A percentile compares a stretch with the other conserved stretches of the same genome.
phyloP scores from a whole-genome alignment of 2,888 invertebrate genomes.

The Erannis defoliaria region DNA sequence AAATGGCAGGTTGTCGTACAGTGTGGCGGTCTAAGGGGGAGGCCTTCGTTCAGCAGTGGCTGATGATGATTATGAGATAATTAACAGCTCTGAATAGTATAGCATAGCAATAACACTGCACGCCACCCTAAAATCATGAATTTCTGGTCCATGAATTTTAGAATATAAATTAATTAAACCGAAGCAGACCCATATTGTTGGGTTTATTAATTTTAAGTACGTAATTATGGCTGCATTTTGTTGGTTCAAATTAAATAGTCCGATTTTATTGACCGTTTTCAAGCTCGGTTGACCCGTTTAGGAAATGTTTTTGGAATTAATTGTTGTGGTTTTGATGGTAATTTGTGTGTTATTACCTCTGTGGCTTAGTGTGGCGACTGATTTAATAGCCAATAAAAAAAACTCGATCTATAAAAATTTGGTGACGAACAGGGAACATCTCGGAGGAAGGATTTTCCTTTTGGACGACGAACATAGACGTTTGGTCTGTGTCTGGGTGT shows the following conservation, averaged over 20 bases:
- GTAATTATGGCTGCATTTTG: slow-evolving; percentile 41
- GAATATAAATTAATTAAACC: slow-evolving; percentile 58
- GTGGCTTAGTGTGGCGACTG: too few relatives aligned
- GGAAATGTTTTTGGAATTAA: background rate
- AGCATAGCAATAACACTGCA: slow-evolving; percentile 10
- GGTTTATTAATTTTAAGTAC: slow-evolving; percentile 53
- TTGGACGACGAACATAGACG: too few relatives aligned
- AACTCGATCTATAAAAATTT: too few relatives aligned
- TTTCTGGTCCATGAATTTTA: slow-evolving; percentile 54
- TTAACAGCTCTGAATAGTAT: too few relatives aligned
- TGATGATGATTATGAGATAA: too few relatives aligned
- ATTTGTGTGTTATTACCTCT: background rate
- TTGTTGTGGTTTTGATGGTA: background rate
- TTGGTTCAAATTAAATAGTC: slow-evolving; percentile 29
- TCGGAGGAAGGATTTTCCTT: too few relatives aligned
- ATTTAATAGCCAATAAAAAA: too few relatives aligned
- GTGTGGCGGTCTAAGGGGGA: too few relatives aligned
- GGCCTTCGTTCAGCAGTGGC: too few relatives aligned
- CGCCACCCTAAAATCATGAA: slow-evolving; percentile 37
- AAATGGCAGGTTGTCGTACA: too few relatives aligned
- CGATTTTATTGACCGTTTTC: slow-evolving; percentile 15
- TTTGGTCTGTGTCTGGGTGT: too few relatives aligned
- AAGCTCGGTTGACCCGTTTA: slow-evolving; percentile 18
- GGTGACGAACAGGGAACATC: too few relatives aligned
- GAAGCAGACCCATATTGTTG: slow-evolving; percentile 48